phyloP scores from a whole-genome alignment of 2,113 vertebrate genomes.

The Equus przewalskii region DNA sequence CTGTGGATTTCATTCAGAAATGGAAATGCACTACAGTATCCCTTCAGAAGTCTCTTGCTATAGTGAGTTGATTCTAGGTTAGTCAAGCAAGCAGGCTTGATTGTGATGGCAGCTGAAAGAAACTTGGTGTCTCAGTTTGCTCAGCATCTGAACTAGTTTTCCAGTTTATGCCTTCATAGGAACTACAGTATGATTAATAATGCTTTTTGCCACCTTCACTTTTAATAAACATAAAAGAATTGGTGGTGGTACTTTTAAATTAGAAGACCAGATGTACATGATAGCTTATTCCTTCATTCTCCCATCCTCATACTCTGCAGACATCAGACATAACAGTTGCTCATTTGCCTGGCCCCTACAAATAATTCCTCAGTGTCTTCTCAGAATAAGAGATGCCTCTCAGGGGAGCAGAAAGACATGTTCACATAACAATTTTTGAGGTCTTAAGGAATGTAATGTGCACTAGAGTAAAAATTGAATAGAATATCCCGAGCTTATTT shows the following conservation, averaged over 20 bases:
- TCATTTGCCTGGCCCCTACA: background rate
- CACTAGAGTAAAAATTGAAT: background rate
- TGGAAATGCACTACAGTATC: constrained; percentile 9
- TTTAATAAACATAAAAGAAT: background rate
- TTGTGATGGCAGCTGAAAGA: background rate
- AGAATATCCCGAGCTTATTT: background rate
- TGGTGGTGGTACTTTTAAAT: background rate
- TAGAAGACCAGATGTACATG: background rate
- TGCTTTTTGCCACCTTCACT: background rate
- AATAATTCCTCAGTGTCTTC: background rate
- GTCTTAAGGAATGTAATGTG: background rate
- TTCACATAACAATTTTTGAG: background rate
- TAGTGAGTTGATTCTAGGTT: background rate
- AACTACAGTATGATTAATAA: background rate
- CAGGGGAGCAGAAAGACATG: background rate
- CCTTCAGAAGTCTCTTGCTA: background rate
- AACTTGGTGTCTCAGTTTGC: background rate
- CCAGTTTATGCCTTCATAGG: background rate
- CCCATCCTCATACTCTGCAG: background rate
- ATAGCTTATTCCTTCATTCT: background rate
- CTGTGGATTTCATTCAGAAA: constrained; percentile 41
- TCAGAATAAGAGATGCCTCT: background rate
- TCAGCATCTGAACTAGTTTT: background rate
- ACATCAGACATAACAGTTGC: background rate
- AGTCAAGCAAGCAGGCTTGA: background rate